Evolutionary conservation across 2,113 vertebrate genomes (phyloP), one percentile per base, ranked within the genome.

Genomic region (Drymodes brunneopygia): DNA sequence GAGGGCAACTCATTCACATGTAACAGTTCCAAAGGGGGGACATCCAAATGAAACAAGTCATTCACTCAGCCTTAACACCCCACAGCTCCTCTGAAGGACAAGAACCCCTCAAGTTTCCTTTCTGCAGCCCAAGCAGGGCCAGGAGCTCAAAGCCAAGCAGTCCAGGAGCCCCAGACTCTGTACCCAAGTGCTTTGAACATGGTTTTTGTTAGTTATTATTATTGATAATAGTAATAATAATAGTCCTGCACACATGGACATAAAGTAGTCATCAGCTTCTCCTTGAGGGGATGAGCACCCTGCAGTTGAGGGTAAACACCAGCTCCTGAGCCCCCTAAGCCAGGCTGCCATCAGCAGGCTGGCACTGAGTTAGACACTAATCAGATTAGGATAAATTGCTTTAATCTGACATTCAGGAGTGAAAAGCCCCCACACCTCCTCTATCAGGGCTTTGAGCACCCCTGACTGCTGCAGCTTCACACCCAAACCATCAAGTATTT

Each of bases 331-430:
- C 83, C 84, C 48, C 77, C 35, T 89, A 92, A 78, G 6, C 6
- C 80, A 89, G 92, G 87, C 45, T 84, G 81, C 56, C 27, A 17
- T 88, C 94, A 96, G 80, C 67, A 88, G 94, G 23, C 88, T 57
- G 88, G 96, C 92, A 92, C 86, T 83, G 96, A 95, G 89, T 96
- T 88, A 96, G 84, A 56, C 84, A 42, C 90, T 98, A 98, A 98
- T 98, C 95, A 45, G 96, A 97, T 98, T 97, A 98, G 88, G 82
- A 94, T 81, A 85, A 97, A 97, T 94, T 94, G 90, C 96, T 96
- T 97, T 88, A 94, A 95, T 92, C 86, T 96, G 97, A 94, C 97
- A 95, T 61, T 86, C 91, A 93, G 88, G 90, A 95, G 91, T 11
- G 51, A 91, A 94, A 88, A 64, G 21, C 57, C 25, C 66, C 79